Base-by-base conservation (phyloP, 2,888 invertebrate genomes). In the Toxonevra muliebris region DNA sequence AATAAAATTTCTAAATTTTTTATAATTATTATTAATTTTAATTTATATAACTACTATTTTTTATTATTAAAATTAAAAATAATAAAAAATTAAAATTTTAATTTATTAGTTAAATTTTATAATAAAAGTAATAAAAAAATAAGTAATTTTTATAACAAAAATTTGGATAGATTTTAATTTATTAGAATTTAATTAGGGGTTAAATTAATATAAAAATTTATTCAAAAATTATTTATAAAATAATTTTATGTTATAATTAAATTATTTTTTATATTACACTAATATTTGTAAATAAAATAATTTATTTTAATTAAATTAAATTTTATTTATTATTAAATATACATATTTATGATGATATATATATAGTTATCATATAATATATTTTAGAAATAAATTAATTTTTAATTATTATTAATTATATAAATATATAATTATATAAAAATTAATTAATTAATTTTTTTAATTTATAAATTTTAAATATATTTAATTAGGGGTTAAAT, bases 151-250 rank as follows among this genome's bases (percentile, higher is more conserved):
- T 57, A 65, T 66, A 48, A 53, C 45, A 62, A 64, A 61, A 45
- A 45, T 30, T 59, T 50, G 73, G 72, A 73, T 13, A 76, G 76
- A 78, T 76, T 77, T 30, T 30, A 4, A 30, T 30, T 30, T 30
- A 30, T 30, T 30, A 30, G 2, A 30, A 30, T 30, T 30, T 30
- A 30, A 78, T 79, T 75, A 57, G 58, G 58, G 58, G 58, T 40
- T 40, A 12, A 40, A 53, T 53, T 19, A 53, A 19, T 53, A 2
- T 42, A 30, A 15, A 15, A 48, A 61, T 20, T 40, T 52, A 12
- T 50, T 48, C 20, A 48, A 42, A 60, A 42, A 45, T 12, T 45
- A 19, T 0, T 12, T 45, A 7, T 19, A 59, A 20, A 19, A 52
- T 15, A 52, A 15, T 53, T 48, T 45, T 48, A 19, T 30, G 30